phyloP scores from a whole-genome alignment of 2,888 invertebrate species.

The Hybos culiciformis region DNA sequence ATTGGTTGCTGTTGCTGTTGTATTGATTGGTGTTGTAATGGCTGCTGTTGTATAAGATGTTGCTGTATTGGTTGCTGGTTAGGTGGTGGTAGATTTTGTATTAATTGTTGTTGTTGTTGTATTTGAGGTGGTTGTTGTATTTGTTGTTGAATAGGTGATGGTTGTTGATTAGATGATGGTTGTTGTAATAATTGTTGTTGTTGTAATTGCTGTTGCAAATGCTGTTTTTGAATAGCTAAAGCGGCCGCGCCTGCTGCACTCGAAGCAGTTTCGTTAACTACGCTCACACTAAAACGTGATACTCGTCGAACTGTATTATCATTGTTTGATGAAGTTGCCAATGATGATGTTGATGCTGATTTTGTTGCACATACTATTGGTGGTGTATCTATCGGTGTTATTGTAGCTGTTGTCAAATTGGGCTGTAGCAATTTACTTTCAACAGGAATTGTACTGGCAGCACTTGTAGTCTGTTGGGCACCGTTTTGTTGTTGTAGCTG shows the following conservation, averaged over 20 bases:
- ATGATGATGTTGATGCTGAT: background rate
- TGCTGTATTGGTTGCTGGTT: conserved; percentile 9
- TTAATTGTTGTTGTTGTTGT: conserved; percentile 8
- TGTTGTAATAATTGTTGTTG: conserved; percentile 10
- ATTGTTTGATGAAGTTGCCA: background rate
- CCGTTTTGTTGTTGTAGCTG: conserved; percentile 19
- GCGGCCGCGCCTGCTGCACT: conserved; percentile 6
- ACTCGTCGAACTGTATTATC: conserved; percentile 7
- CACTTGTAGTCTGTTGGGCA: conserved; percentile 16
- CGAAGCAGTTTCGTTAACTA: conserved; percentile 14
- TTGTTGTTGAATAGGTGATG: conserved; percentile 5
- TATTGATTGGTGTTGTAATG: conserved; percentile 8
- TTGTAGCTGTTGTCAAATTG: background rate
- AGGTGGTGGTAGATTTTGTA: conserved; percentile 10
- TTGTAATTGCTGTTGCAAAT: conserved; percentile 15
- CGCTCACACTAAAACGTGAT: conserved; percentile 14
- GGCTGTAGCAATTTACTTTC: too few relatives aligned
- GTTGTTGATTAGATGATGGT: conserved; percentile 4
- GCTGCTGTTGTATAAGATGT: conserved; percentile 6
- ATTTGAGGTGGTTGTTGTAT: conserved; percentile 7
- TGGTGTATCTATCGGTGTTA: conserved; percentile 6
- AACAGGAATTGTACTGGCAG: too few relatives aligned
- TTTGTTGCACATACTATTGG: background rate
- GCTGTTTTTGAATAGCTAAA: conserved; percentile 1
- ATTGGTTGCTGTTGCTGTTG: conserved; percentile 12